phyloP scores from a whole-genome alignment of 2,797 vertebrate species.

The Anableps anableps region DNA sequence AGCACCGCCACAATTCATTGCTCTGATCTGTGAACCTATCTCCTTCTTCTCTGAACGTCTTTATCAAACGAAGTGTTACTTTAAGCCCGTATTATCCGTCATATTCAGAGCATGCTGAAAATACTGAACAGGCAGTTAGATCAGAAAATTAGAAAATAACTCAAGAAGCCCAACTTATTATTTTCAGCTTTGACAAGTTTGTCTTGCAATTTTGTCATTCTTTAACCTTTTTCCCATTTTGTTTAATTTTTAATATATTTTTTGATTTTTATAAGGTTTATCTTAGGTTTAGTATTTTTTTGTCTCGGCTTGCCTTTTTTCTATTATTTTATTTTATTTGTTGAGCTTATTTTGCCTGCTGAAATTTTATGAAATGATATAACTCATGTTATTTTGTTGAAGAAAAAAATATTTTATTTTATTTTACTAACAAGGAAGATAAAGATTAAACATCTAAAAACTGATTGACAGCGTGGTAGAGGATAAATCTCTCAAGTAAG shows the following conservation, averaged over 20 bases:
- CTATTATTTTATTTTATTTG: neutral
- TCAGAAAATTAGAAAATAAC: neutral
- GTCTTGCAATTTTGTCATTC: neutral
- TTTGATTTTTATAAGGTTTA: neutral
- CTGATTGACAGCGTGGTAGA: neutral
- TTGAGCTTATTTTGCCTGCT: neutral
- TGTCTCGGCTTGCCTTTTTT: neutral
- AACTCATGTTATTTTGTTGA: neutral
- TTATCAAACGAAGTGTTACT: neutral
- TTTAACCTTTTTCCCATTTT: neutral
- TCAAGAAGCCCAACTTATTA: neutral
- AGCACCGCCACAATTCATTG: neutral
- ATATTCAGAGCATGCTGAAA: neutral
- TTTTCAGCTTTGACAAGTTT: neutral
- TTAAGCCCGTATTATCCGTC: neutral
- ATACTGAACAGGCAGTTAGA: neutral
- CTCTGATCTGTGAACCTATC: neutral
- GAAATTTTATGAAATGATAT: neutral
- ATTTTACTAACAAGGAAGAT: neutral
- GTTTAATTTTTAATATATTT: neutral
- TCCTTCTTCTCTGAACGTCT: neutral
- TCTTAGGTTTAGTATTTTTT: neutral
- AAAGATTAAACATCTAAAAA: neutral
- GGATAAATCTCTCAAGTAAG: neutral
- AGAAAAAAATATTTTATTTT: neutral